phyloP scores from a whole-genome alignment of 2,797 vertebrate species.

The Enteromius radiatus region DNA sequence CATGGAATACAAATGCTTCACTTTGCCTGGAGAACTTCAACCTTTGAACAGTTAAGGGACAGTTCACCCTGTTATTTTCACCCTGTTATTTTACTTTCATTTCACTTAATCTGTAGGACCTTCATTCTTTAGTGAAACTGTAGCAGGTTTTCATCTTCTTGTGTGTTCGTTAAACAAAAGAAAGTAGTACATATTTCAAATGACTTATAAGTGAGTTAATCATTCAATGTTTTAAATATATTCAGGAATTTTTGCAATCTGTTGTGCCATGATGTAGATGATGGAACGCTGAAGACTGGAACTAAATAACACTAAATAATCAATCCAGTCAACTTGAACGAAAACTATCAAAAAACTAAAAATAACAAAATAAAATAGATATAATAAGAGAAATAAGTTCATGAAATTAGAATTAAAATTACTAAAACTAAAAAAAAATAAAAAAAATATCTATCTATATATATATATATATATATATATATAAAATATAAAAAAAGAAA shows the following conservation, averaged over 20 bases:
- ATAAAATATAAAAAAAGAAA: not conserved
- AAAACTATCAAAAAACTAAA: too few relatives aligned
- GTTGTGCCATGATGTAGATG: slow-evolving; percentile 45
- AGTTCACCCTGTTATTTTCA: not conserved
- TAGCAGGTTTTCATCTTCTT: not conserved
- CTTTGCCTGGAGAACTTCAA: not conserved
- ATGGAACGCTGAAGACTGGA: slow-evolving; percentile 48
- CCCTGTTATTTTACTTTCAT: not conserved
- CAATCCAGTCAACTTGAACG: not conserved
- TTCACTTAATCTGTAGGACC: not conserved
- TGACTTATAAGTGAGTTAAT: not conserved
- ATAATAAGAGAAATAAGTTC: too few relatives aligned
- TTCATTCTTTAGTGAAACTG: not conserved
- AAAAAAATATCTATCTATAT: too few relatives aligned
- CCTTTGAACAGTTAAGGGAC: not conserved
- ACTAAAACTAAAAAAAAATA: not conserved
- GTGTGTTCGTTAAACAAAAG: not conserved
- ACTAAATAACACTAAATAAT: not conserved
- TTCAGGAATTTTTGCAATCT: slow-evolving; percentile 20
- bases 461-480: too few relatives aligned
- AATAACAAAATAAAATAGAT: too few relatives aligned
- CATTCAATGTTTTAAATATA: slow-evolving; percentile 8
- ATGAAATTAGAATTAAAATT: not conserved
- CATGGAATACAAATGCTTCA: not conserved
- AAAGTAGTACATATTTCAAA: not conserved